Conservation (phyloP, 2,113 vertebrate genomes). For the Axis porcinus region DNA sequence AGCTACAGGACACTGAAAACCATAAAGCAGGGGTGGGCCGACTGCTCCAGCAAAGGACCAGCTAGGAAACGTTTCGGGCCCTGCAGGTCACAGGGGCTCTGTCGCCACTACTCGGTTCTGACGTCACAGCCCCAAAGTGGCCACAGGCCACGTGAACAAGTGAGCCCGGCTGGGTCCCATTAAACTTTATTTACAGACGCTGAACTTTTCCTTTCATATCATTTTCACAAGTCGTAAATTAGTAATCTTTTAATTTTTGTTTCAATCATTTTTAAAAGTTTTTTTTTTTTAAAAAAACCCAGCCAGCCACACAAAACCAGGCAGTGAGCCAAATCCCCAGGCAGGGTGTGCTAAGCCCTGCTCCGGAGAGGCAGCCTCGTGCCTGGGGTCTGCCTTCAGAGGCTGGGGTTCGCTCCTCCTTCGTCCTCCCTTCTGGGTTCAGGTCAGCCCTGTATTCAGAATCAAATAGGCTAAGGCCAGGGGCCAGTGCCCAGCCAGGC, state of each 20-base stretch:
- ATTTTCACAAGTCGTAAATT: not conserved
- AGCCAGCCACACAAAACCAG: not conserved
- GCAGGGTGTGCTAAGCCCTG: not conserved
- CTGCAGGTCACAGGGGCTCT: not conserved
- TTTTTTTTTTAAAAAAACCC: not conserved
- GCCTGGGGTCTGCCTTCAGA: not conserved
- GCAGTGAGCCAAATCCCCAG: not conserved
- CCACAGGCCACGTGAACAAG: not conserved
- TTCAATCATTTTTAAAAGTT: not conserved
- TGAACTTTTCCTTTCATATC: not conserved
- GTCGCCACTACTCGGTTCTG: fast-evolving
- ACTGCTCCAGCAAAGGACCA: not conserved
- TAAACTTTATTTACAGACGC: not conserved
- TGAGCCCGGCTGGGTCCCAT: not conserved
- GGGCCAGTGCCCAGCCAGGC: not conserved
- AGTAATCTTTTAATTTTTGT: not conserved
- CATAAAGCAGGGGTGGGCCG: not conserved
- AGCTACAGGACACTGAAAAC: not conserved
- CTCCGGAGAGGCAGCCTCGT: not conserved
- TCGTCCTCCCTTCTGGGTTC: not conserved
- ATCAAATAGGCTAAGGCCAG: not conserved
- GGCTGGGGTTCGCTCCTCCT: not conserved
- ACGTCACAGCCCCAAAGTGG: fast-evolving
- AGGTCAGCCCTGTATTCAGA: not conserved
- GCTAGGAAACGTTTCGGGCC: not conserved